phyloP scores from a whole-genome alignment of 2,113 vertebrate genomes.

The Henicopernis longicauda region DNA sequence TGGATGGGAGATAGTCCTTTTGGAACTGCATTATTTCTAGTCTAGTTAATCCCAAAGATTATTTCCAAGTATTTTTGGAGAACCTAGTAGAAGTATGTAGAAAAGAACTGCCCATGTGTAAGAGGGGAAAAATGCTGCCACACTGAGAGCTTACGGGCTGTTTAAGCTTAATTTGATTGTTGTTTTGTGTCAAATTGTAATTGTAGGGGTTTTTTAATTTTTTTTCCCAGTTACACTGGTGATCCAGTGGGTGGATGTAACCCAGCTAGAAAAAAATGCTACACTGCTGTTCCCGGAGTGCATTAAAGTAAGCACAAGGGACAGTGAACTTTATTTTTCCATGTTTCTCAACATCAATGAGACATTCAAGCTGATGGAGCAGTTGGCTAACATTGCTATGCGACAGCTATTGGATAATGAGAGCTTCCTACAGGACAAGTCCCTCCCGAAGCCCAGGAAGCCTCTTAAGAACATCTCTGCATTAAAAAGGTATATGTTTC shows the following conservation, averaged over 20 bases:
- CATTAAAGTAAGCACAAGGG: slow-evolving; percentile 87
- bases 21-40: slow-evolving; percentile 5
- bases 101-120: neutral
- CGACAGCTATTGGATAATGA: slow-evolving; percentile 90
- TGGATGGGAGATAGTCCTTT: neutral
- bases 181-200: neutral
- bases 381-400: slow-evolving; percentile 95
- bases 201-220: neutral
- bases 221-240: slow-evolving; percentile 84
- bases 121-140: neutral
- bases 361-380: slow-evolving; percentile 97
- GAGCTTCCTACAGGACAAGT: slow-evolving; percentile 84
- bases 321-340: slow-evolving; percentile 91
- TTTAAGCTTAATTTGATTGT: neutral
- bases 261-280: slow-evolving; percentile 91
- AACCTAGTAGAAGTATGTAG: neutral
- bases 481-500: slow-evolving; percentile 78
- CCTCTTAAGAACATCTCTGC: slow-evolving; percentile 89
- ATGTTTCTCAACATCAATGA: slow-evolving; percentile 97
- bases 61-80: neutral
- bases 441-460: slow-evolving; percentile 83
- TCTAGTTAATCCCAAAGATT: neutral
- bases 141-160: neutral
- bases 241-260: slow-evolving; percentile 94
- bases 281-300: slow-evolving; percentile 94